Conservation (phyloP, 2,888 invertebrate species). For the Monochamus alternatus region DNA sequence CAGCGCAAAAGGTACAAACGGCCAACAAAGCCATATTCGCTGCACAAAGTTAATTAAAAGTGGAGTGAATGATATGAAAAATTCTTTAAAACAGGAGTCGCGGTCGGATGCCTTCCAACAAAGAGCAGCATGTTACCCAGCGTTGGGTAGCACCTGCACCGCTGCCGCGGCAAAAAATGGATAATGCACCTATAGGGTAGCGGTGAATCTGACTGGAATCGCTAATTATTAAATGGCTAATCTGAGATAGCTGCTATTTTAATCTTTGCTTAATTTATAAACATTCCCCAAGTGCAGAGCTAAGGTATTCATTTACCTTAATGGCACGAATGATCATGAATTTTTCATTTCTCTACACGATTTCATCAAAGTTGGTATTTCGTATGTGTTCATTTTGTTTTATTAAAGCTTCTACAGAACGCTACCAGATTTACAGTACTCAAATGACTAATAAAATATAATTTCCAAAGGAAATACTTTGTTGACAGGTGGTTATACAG, state of each 20-base stretch:
- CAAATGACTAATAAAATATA: too few species aligned
- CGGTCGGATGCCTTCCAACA: slow-evolving; percentile 41
- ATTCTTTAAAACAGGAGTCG: slow-evolving; percentile 42
- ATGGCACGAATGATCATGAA: too few species aligned
- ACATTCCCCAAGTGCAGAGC: too few species aligned
- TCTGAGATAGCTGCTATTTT: neutral
- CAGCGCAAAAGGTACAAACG: slow-evolving; percentile 9
- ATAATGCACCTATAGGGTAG: slow-evolving; percentile 4
- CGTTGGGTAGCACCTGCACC: slow-evolving; percentile 30
- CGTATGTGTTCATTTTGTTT: too few species aligned
- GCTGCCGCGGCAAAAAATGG: slow-evolving; percentile 9
- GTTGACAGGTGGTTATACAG: too few species aligned
- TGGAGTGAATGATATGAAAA: slow-evolving; percentile 30
- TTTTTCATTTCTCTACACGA: too few species aligned
- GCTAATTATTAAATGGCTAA: slow-evolving; percentile 2
- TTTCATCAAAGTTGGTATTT: too few species aligned
- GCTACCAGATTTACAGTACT: too few species aligned
- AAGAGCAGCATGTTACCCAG: slow-evolving; percentile 28
- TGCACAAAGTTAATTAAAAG: slow-evolving; percentile 33
- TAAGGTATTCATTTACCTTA: too few species aligned
- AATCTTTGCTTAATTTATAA: too few species aligned
- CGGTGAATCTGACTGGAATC: slow-evolving; percentile 2
- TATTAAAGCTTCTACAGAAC: too few species aligned
- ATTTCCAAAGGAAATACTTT: too few species aligned
- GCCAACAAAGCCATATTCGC: slow-evolving; percentile 22